Evolutionary conservation across 2,797 vertebrate genomes (phyloP).

Genomic region (Xyrichtys novacula): DNA sequence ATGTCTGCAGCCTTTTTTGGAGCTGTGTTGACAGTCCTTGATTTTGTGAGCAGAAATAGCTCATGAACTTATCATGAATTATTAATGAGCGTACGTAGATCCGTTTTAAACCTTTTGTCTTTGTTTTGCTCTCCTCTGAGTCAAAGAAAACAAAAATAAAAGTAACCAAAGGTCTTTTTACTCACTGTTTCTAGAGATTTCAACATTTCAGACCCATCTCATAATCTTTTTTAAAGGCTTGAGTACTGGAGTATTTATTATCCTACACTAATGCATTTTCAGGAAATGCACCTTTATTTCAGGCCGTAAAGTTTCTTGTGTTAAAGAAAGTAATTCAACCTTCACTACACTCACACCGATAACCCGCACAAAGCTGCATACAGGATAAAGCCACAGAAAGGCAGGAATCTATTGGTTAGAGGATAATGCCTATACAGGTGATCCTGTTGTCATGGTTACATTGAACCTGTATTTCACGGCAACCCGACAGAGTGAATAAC

Average conservation of each 20-base stretch:
- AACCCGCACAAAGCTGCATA: neutral
- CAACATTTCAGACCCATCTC: neutral
- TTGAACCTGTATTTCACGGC: conserved; percentile 47
- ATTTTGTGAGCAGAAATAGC: conserved; percentile 3
- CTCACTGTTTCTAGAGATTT: neutral
- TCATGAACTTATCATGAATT: neutral
- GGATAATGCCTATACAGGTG: conserved; percentile 48
- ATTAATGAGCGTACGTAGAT: neutral
- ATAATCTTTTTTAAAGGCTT: neutral
- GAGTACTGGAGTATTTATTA: neutral
- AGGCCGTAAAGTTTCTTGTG: neutral
- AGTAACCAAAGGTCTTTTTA: neutral
- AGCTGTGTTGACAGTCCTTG: neutral
- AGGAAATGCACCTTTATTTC: neutral
- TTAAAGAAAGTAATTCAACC: neutral
- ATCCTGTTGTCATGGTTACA: conserved; percentile 75
- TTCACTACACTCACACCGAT: neutral
- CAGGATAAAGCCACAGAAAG: conserved; percentile 3
- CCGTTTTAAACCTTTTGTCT: neutral
- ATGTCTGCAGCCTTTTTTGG: conserved; percentile 3
- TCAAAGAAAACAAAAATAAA: neutral
- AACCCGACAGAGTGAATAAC: conserved; percentile 43
- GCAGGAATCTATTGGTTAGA: conserved; percentile 7
- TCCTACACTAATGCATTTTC: neutral
- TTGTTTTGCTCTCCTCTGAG: conserved; percentile 3